Base-by-base conservation (phyloP, 2,888 invertebrate species). In the Meiosimyza decipiens region DNA sequence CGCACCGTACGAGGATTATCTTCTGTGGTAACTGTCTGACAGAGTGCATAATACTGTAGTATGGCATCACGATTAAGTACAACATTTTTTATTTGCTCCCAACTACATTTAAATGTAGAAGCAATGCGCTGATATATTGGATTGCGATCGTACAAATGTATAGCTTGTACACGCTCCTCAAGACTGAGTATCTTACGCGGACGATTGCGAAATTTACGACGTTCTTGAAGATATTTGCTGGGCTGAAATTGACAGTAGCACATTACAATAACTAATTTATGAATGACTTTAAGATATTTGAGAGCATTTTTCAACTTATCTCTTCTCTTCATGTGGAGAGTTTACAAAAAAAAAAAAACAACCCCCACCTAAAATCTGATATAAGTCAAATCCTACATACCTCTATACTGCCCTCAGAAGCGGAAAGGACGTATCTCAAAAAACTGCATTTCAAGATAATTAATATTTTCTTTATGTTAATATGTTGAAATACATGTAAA, bases 31-130 rank as follows among this genome's bases (percentile, higher is more conserved):
- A 78, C 74, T 12, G 75, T 76, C 70, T 80, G 80, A 47, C 79
- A 80, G 62, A 73, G 76, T 9, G 78, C 79, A 71, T 80, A 80
- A 50, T 80, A 79, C 28, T 77, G 74, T 16, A 80, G 72, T 55
- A 80, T 80, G 28, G 76, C 74, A 54, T 78, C 77, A 15, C 79
- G 78, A 70, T 79, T 80, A 11, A 75, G 76, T 5, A 80, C 76
- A 3, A 80, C 75, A 69, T 78, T 80, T 71, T 79, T 79, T 16
- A 80, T 79, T 73, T 80, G 80, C 70, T 80, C 79, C 80, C 79
- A 80, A 64, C 80, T 80, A 64, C 80, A 80, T 64, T 77, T 77
- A 63, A 79, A 76, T 5, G 74, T 72, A 0, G 74, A 74, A n/a
- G 80, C 80, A 7, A 80, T 78, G 16, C 79, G 76, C 57, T 79